These are phyloP conservation scores for Pseudobourletiella spinata DNA, from an alignment of 1,140 invertebrate genomes.

Conservation along the genomic window DNA sequence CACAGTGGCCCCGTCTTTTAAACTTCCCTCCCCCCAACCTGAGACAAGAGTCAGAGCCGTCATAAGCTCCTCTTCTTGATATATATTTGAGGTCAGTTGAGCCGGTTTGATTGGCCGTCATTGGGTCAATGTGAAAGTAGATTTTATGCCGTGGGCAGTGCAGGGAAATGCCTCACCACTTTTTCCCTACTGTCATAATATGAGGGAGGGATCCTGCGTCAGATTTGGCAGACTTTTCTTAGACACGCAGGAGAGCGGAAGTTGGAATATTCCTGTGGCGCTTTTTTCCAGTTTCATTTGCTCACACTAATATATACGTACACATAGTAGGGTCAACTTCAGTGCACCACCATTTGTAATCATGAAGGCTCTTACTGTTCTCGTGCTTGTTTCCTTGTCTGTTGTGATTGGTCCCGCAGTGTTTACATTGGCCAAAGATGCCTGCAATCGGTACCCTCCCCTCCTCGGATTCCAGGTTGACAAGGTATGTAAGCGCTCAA, in stretches of 20 bases:
- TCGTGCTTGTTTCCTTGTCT: neutral
- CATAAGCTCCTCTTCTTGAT: too few species aligned
- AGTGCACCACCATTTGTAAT: neutral
- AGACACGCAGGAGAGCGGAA: neutral
- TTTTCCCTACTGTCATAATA: neutral
- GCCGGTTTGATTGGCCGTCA: slow-evolving; percentile 13
- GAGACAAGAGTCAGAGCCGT: too few species aligned
- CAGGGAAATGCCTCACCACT: neutral
- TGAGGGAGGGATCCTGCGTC: neutral
- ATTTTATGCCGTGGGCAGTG: neutral
- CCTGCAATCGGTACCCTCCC: slow-evolving; percentile 35
- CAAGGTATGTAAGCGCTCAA: too few species aligned
- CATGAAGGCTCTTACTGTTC: neutral
- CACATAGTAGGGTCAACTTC: neutral
- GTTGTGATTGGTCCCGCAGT: too few species aligned
- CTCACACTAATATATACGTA: neutral
- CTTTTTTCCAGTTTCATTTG: neutral
- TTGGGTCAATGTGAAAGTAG: slow-evolving; percentile 29
- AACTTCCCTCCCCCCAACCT: too few species aligned
- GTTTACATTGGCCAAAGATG: slow-evolving; percentile 14
- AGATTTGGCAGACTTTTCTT: neutral
- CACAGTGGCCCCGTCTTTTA: too few species aligned
- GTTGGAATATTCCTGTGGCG: neutral
- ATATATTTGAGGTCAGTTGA: slow-evolving; percentile 11
- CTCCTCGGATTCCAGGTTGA: slow-evolving; percentile 35